A percentile compares a stretch with the other conserved stretches of the same genome.
Conservation (phyloP, 1,140 invertebrate species). For the Galendromus occidentalis region DNA sequence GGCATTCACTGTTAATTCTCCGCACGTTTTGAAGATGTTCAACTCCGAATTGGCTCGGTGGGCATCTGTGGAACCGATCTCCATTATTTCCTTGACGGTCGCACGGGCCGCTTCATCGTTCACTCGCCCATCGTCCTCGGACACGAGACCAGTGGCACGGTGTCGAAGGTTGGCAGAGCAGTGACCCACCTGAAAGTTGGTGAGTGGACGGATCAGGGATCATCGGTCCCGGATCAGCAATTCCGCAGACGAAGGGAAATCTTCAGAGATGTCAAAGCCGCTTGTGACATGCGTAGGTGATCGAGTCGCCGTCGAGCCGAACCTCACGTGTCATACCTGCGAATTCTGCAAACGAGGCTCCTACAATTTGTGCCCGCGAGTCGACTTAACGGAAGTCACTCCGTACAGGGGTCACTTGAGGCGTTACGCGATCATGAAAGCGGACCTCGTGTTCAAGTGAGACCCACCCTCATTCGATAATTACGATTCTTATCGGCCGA, state of each 20-base stretch:
- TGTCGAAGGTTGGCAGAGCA: slow-evolving; percentile 44
- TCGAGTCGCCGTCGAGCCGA: slow-evolving; percentile 78
- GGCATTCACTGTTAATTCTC: background rate
- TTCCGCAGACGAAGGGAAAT: background rate
- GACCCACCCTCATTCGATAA: background rate
- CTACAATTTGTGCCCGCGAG: slow-evolving; percentile 72
- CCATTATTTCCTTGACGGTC: slow-evolving; percentile 61
- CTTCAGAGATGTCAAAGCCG: background rate
- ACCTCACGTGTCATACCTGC: slow-evolving; percentile 64
- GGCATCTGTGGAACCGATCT: slow-evolving; percentile 94
- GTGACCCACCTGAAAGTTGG: slow-evolving; percentile 48
- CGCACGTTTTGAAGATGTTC: no score
- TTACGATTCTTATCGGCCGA: no score
- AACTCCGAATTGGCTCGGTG: slow-evolving; percentile 64
- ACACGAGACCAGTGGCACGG: slow-evolving; percentile 61
- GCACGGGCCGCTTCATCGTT: slow-evolving; percentile 60
- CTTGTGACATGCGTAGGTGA: slow-evolving; percentile 39
- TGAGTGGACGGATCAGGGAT: slow-evolving; percentile 27
- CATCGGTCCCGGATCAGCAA: no score
- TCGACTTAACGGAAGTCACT: slow-evolving; percentile 65
- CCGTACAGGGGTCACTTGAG: slow-evolving; percentile 23
- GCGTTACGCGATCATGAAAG: slow-evolving; percentile 19
- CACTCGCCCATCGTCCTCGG: slow-evolving; percentile 68
- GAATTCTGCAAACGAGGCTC: slow-evolving; percentile 59
- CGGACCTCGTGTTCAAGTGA: slow-evolving; percentile 23